phyloP scores from a whole-genome alignment of 2,797 vertebrate genomes.

The Setipinna tenuifilis region DNA sequence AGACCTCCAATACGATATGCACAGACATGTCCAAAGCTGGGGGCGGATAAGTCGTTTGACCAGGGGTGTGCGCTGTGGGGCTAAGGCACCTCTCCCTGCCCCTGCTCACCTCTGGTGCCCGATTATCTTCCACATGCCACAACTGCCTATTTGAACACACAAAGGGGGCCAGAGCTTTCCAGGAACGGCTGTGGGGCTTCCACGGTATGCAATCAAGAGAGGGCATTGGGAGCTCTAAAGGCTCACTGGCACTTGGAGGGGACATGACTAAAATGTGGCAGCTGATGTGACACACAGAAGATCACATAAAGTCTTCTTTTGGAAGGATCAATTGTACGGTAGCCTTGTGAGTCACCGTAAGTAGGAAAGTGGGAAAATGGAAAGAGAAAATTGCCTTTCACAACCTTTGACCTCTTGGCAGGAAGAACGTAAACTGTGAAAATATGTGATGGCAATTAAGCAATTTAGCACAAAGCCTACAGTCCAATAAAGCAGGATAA shows the following conservation, averaged over 20 bases:
- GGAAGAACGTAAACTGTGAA: not conserved
- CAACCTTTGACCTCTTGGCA: constrained; percentile 32
- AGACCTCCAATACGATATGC: too few relatives aligned
- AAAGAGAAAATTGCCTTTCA: constrained; percentile 43
- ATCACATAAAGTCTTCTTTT: constrained; percentile 27
- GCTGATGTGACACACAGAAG: not conserved
- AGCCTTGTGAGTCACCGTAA: constrained; percentile 36
- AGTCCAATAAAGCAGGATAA: not conserved
- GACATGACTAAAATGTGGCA: not conserved
- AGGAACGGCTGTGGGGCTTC: not conserved
- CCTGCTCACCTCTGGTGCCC: not conserved
- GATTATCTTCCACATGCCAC: not conserved
- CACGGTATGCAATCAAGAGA: not conserved
- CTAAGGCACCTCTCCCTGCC: too few relatives aligned
- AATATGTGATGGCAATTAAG: not conserved
- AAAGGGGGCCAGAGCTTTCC: not conserved
- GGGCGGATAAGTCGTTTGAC: too few relatives aligned
- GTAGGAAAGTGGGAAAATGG: constrained; percentile 33
- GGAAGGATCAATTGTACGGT: constrained; percentile 35
- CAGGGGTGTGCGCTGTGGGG: too few relatives aligned
- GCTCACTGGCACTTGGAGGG: not conserved
- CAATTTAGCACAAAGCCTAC: not conserved
- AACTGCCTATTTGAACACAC: not conserved
- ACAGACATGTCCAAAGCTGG: too few relatives aligned
- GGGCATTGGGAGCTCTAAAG: not conserved